These are phyloP conservation scores for Lymantria dispar DNA, from an alignment of 2,888 invertebrate genomes.

Conservation along the genomic window DNA sequence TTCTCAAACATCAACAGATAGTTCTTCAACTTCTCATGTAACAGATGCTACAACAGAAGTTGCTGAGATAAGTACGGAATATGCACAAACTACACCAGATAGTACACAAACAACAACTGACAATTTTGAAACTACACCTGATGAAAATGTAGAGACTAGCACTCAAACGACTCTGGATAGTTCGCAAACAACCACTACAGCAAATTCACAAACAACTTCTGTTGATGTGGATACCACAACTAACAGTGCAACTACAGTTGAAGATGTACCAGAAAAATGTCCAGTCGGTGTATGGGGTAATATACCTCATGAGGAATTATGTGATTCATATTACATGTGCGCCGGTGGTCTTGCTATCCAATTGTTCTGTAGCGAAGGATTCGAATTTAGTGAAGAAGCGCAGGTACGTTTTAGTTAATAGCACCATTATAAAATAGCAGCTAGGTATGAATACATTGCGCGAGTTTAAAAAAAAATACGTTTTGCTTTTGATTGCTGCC, in stretches of 20 bases:
- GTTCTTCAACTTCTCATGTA: neutral
- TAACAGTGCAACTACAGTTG: neutral
- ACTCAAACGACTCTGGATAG: no score
- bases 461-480: no score
- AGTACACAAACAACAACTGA: neutral
- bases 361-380: conserved; percentile 36
- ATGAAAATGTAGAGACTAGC: no score
- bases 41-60: neutral
- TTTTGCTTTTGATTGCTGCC: no score
- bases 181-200: neutral
- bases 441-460: no score
- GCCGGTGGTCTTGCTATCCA: conserved; percentile 35
- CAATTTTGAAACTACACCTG: no score
- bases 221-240: neutral
- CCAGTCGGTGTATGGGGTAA: conserved; percentile 10
- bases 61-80: neutral
- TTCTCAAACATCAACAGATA: neutral
- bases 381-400: conserved; percentile 37
- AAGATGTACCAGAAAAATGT: conserved; percentile 5
- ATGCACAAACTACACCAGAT: neutral
- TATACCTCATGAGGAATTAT: conserved; percentile 12
- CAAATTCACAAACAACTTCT: neutral
- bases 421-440: no score
- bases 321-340: conserved; percentile 29
- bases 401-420: conserved; percentile 11